Base-by-base conservation (phyloP, 2,797 vertebrate genomes). In the Vespertilio murinus region DNA sequence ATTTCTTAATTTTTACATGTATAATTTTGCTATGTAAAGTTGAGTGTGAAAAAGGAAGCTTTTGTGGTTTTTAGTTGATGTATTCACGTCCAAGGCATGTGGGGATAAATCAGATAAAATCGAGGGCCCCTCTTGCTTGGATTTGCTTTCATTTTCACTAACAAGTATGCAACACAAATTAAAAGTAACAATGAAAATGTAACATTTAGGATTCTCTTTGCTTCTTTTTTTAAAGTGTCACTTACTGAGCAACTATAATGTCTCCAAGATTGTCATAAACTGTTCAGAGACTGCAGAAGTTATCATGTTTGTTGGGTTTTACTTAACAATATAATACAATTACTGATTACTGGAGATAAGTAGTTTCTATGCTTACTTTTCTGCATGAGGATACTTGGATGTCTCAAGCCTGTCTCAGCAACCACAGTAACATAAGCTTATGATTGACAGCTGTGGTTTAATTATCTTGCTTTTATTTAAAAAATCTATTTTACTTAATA, bases 401-500 rank as follows among this genome's bases (percentile, higher is more conserved):
- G 23, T 42, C 8, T 91, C 67, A 54, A 95, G 16, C 59, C 47
- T 74, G 61, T 70, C 73, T 67, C 30, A 83, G 42, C 4, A 22
- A 33, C 30, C 69, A 33, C 59, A 88, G n/a, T 87, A 94, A 14
- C 20, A 28, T 61, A 70, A 77, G 25, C 23, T 94, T 40, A 88
- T 65, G 8, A 93, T 30, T 83, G 42, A 61, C 47, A 86, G 42
- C 25, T 93, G 8, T 35, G 25, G 16, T 65, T 88, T 88, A 28
- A 81, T 54, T 91, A 86, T 35, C 18, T 91, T 84, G 30, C 12
- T 91, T 91, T 90, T 90, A 69, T 78, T 40, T 23, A 67, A 64
- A 82, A 82, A 81, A 73, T 22, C 38, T 91, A n/a, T 78, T 77
- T 93, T 40, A 71, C 12, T 67, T 90, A 61, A 74, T 52, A 94